Conservation (phyloP, 2,113 vertebrate species). For the Synodontis membranacea region DNA sequence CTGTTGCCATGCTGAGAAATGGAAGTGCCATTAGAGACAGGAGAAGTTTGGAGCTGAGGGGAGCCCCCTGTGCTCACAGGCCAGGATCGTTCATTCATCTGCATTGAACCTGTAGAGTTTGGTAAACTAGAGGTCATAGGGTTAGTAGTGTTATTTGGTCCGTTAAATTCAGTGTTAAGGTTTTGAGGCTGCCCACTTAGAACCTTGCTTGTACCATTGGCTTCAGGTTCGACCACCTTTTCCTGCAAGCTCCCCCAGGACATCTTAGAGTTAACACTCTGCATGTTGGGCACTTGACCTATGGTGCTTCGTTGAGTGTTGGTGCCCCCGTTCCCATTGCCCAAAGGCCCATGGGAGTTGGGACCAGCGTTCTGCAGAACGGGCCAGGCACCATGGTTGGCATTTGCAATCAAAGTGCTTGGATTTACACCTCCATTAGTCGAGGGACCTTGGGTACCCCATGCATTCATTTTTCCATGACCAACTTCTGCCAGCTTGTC, state of each 20-base stretch:
- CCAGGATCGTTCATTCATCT: constrained; percentile 84
- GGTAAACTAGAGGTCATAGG: constrained; percentile 98
- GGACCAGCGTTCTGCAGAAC: constrained; percentile 83
- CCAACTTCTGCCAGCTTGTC: constrained; percentile 78
- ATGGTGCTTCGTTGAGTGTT: constrained; percentile 81
- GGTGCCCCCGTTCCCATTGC: constrained; percentile 77
- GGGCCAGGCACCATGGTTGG: constrained; percentile 96
- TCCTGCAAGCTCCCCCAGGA: constrained; percentile 84
- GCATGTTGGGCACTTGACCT: constrained; percentile 79
- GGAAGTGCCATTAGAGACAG: constrained; percentile 86
- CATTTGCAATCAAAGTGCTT: constrained; percentile 94
- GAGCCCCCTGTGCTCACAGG: constrained; percentile 80
- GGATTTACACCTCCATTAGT: constrained; percentile 90
- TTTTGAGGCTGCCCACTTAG: constrained; percentile 90
- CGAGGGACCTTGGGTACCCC: constrained; percentile 83
- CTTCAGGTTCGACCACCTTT: constrained; percentile 78
- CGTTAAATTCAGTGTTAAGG: constrained; percentile 96
- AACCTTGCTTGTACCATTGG: constrained; percentile 94
- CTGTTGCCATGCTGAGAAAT: constrained; percentile 83
- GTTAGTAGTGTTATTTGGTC: constrained; percentile 99
- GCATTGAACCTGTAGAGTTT: constrained; percentile 92
- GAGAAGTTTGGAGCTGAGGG: constrained; percentile 83
- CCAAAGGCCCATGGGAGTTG: constrained; percentile 84
- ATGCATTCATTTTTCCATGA: constrained; percentile 80
- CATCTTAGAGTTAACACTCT: constrained; percentile 86